Conservation (phyloP, 1,140 invertebrate genomes). For the Physella acuta region DNA sequence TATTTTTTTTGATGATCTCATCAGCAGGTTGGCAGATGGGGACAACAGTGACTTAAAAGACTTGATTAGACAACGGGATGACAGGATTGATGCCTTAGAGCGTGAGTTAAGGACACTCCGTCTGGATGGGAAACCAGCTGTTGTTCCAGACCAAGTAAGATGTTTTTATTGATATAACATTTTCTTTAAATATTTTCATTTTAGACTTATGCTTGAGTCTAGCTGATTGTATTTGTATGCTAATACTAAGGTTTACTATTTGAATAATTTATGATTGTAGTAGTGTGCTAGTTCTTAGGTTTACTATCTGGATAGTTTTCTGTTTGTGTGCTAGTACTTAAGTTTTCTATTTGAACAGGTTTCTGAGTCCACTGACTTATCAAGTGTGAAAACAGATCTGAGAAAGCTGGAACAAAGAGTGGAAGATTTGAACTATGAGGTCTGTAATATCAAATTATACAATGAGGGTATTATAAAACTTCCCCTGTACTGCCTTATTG, state of each 20-base stretch:
- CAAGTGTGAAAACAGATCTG: slow-evolving; percentile 45
- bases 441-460: no score
- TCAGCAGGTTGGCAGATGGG: no score
- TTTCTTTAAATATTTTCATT: no score
- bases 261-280: no score
- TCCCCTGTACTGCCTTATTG: no score
- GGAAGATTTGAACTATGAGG: slow-evolving; percentile 49
- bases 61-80: slow-evolving; percentile 44
- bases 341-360: slow-evolving; percentile 2
- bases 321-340: background rate
- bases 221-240: no score
- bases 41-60: slow-evolving; percentile 25
- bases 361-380: slow-evolving; percentile 32
- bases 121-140: slow-evolving; percentile 3
- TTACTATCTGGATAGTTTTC: background rate
- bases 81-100: slow-evolving; percentile 43
- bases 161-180: no score
- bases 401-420: slow-evolving; percentile 40
- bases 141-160: background rate
- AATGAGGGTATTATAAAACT: no score
- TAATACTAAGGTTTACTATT: no score
- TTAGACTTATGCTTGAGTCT: no score
- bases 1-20: background rate
- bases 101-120: slow-evolving; percentile 36
- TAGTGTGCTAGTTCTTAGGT: no score